Percentiles rank a stretch among this genome's conserved stretches.
phyloP scores from a whole-genome alignment of 2,888 invertebrate species.

The Lysandra bellargus region DNA sequence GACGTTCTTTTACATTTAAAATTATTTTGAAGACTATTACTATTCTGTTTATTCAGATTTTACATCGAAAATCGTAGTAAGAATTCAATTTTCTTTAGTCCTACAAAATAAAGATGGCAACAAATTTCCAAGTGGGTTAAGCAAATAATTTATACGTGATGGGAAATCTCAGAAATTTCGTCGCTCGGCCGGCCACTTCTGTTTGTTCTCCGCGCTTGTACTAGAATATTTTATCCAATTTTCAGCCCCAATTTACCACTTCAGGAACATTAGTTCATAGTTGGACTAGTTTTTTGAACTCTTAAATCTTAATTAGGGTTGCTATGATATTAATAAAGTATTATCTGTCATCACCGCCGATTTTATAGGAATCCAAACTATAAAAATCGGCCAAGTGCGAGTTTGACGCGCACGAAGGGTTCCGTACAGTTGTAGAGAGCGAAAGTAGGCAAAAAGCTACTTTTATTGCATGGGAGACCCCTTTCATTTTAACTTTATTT shows the following conservation, averaged over 20 bases:
- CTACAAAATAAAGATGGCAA: slow-evolving; percentile 24
- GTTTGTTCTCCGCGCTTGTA: slow-evolving; percentile 39
- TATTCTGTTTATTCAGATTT: no score
- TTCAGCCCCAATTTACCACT: slow-evolving; percentile 13
- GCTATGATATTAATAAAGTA: no score
- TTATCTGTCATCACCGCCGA: no score
- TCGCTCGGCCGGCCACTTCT: slow-evolving; percentile 39
- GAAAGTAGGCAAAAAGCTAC: no score
- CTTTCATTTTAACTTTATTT: no score
- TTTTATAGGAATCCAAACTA: no score
- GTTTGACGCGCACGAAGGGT: no score
- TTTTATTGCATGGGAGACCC: no score
- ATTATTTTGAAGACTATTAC: no score
- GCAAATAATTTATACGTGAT: slow-evolving; percentile 39
- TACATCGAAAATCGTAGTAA: neutral
- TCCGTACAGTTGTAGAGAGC: no score
- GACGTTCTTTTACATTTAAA: no score
- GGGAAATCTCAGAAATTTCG: slow-evolving; percentile 37
- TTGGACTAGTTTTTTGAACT: neutral
- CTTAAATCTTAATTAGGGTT: neutral
- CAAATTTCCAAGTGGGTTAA: slow-evolving; percentile 38
- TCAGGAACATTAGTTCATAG: slow-evolving; percentile 7
- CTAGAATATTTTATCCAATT: slow-evolving; percentile 40
- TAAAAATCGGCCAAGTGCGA: no score
- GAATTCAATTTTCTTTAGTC: neutral